Conservation (phyloP, 1,140 invertebrate genomes). For the Caenorhabditis briggsae region DNA sequence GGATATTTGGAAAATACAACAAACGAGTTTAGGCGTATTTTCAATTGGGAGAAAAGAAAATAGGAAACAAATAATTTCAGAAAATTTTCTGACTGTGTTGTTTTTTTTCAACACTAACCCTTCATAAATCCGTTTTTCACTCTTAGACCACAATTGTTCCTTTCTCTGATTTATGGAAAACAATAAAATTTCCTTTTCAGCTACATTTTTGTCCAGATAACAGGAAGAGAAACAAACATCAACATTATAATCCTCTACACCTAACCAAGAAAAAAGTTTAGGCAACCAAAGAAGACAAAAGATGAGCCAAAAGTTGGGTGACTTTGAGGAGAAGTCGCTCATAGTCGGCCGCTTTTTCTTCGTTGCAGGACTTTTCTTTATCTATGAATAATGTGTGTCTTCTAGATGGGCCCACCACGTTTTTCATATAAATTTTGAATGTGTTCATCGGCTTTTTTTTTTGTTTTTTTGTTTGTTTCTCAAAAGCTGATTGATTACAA, state of each 20-base stretch:
- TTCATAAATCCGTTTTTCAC: no score
- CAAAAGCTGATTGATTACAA: no score
- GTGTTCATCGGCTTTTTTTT: not conserved
- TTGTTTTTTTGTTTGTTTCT: no score
- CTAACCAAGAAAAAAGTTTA: constrained; percentile 39
- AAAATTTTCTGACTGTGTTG: no score
- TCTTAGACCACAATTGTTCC: no score
- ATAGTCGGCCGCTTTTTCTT: constrained; percentile 3
- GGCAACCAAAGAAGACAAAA: constrained; percentile 10
- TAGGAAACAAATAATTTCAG: no score
- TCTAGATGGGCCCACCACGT: constrained; percentile 6
- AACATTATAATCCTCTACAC: constrained; percentile 27
- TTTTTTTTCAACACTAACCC: no score
- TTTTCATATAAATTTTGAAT: constrained; percentile 55
- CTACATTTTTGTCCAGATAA: not conserved
- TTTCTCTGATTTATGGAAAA: not conserved
- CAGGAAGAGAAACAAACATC: constrained; percentile 16
- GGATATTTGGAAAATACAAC: no score
- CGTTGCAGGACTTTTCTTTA: constrained; percentile 35
- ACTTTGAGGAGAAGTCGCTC: constrained; percentile 16
- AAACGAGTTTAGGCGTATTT: no score
- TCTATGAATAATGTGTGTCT: constrained; percentile 54
- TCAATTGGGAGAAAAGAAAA: no score
- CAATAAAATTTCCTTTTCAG: not conserved
- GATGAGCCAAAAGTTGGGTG: constrained; percentile 26